Evolutionary conservation across 2,888 invertebrate species (phyloP), one percentile per base, ranked within the genome.

Genomic region (Drosophila histrio): DNA sequence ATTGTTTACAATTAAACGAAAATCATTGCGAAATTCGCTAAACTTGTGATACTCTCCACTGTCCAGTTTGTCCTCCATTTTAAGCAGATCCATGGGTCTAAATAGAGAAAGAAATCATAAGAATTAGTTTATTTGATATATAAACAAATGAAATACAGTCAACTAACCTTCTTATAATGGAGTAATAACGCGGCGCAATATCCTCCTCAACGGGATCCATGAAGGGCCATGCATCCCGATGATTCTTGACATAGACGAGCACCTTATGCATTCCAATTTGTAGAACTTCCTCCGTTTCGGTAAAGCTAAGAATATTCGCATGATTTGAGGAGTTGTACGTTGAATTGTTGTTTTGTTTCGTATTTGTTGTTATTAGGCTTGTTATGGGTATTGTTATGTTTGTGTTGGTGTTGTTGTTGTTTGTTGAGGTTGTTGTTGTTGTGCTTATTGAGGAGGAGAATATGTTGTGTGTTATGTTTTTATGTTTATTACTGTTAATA

Each of bases 201-300:
- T 97, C 96, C 90, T 98, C 97, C 86, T 97, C 97, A 1, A 98
- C 98, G 0, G 98, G 97, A 89, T 97, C 97, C 90, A 96, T 94
- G 92, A 98, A 98, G 0, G 98, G 98, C 98, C 98, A 98, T 0
- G 98, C 97, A 90, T 98, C 97, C 60, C 96, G 95, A 90, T 98
- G 97, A 83, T 95, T 95, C 88, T 96, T 96, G 34, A 98, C 94
- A 87, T 95, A 94, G 90, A 97, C 96, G 60, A 98, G 93, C 61
- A 98, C 97, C 93, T 97, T 97, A 91, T 97, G 96, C 96, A 97
- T 96, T 49, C 97, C 97, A 57, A 96, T 96, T 90, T 96, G 95
- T 60, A 97, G 93, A 87, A 97, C 97, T 89, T 97, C 97, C 78
- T 96, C 96, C 43, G 95, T 95, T 92, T 95, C 95, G 83, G 95